A percentile compares a stretch with the other conserved stretches of the same genome.
These are phyloP conservation scores for Anastrepha ludens DNA, from an alignment of 1,140 invertebrate species.

Conservation along the genomic window DNA sequence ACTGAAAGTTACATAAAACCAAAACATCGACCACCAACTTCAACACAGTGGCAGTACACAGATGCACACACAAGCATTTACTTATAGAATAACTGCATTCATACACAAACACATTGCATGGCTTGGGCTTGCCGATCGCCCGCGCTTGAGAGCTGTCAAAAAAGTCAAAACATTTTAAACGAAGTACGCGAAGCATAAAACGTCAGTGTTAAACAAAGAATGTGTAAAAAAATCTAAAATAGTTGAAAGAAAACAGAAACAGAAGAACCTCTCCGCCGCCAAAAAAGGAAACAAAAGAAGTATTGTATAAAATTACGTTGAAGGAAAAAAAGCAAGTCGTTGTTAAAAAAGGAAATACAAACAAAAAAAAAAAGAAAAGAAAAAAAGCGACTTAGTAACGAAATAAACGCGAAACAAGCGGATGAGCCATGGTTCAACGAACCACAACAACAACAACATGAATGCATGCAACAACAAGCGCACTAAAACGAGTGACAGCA, in stretches of 20 bases:
- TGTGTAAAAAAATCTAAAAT: not conserved
- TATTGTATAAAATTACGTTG: not conserved
- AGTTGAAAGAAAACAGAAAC: not conserved
- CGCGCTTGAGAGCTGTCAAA: not conserved
- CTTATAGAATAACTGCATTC: not conserved
- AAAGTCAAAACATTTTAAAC: conserved; percentile 39
- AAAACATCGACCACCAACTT: not conserved
- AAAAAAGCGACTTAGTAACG: not conserved
- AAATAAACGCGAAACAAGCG: conserved; percentile 2
- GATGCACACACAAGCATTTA: not conserved
- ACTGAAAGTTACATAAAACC: conserved; percentile 8
- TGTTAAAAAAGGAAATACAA: not conserved
- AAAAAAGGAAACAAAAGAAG: not conserved
- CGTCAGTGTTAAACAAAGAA: not conserved
- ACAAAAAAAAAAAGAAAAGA: not conserved
- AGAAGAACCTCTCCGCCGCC: not conserved
- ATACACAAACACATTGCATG: not conserved
- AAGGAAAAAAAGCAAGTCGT: not conserved
- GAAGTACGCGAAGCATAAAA: conserved; percentile 29
- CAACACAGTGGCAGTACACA: not conserved
- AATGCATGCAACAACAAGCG: not conserved
- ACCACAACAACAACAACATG: conserved; percentile 7
- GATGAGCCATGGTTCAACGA: conserved; percentile 17
- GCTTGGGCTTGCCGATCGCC: not conserved
- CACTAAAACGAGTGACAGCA: not conserved